phyloP scores from a whole-genome alignment of 2,797 vertebrate species.

The Clarias laeviceps region DNA sequence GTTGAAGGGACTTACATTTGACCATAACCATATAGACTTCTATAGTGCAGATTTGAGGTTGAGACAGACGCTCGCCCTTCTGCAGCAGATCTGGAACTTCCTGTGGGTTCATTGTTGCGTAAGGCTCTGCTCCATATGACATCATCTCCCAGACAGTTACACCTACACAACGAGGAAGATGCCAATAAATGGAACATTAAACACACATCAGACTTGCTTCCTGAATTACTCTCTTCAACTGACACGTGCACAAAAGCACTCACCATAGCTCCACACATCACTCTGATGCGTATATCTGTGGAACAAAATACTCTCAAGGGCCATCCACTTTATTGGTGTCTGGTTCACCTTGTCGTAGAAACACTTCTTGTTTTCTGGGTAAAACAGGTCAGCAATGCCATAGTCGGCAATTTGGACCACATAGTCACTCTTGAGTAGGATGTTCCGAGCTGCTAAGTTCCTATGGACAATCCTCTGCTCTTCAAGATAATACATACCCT shows the following conservation, averaged over 20 bases:
- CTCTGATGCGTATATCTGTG: conserved; percentile 95
- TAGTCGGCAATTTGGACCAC: conserved; percentile 93
- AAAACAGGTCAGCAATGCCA: conserved; percentile 88
- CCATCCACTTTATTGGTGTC: conserved; percentile 96
- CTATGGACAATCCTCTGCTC: conserved; percentile 93
- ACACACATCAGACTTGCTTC: conserved; percentile 5
- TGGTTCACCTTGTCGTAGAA: conserved; percentile 87
- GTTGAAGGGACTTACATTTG: conserved; percentile 84
- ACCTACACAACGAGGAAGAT: conserved; percentile 68
- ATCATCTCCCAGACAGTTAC: conserved; percentile 98
- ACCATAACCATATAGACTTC: conserved; percentile 99
- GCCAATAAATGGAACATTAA: neutral
- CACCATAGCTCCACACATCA: conserved; percentile 97
- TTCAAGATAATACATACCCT: conserved; percentile 98
- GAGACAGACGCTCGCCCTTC: conserved; percentile 90
- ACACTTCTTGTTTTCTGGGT: conserved; percentile 91
- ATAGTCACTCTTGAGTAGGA: conserved; percentile 88
- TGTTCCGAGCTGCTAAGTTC: conserved; percentile 91
- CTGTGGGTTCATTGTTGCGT: conserved; percentile 80
- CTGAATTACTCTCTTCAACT: neutral
- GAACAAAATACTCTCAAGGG: conserved; percentile 93
- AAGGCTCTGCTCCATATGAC: conserved; percentile 93
- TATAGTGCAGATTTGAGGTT: conserved; percentile 96
- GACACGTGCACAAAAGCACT: conserved; percentile 55
- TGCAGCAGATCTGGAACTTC: conserved; percentile 91